phyloP scores from a whole-genome alignment of 2,888 invertebrate species.

The Acrocyrtus sp. region DNA sequence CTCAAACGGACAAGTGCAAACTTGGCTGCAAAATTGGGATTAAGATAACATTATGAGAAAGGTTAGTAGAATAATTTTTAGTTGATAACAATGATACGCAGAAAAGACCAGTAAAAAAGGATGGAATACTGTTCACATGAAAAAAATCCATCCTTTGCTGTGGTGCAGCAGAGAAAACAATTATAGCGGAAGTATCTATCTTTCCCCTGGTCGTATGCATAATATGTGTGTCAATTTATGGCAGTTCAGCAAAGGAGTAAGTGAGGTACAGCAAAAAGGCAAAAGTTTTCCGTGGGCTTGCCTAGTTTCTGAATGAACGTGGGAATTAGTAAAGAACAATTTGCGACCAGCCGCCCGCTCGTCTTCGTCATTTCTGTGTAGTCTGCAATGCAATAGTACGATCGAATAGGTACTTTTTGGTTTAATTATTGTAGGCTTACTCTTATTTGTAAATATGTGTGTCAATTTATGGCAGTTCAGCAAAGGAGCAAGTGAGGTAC shows the following conservation, averaged over 20 bases:
- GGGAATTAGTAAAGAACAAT: constrained; percentile 28
- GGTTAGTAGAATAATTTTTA: constrained; percentile 41
- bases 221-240: constrained; percentile 22
- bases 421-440: no score
- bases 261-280: constrained; percentile 18
- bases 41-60: constrained; percentile 11
- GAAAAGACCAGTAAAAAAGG: not conserved
- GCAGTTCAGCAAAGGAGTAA: not conserved
- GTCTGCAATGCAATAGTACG: not conserved
- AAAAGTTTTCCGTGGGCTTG: constrained; percentile 39
- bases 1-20: not conserved
- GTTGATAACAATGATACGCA: not conserved
- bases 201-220: constrained; percentile 7
- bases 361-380: not conserved
- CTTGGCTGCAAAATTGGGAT: not conserved
- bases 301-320: constrained; percentile 48
- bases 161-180: constrained; percentile 4
- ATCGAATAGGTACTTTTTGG: not conserved
- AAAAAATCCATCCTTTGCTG: not conserved
- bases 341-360: not conserved
- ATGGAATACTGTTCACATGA: no score
- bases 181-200: constrained; percentile 32
- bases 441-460: no score
- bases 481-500: constrained; percentile 6
- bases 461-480: constrained; percentile 5